Conservation (phyloP, 1,140 invertebrate species). For the Magallana ariakensis region DNA sequence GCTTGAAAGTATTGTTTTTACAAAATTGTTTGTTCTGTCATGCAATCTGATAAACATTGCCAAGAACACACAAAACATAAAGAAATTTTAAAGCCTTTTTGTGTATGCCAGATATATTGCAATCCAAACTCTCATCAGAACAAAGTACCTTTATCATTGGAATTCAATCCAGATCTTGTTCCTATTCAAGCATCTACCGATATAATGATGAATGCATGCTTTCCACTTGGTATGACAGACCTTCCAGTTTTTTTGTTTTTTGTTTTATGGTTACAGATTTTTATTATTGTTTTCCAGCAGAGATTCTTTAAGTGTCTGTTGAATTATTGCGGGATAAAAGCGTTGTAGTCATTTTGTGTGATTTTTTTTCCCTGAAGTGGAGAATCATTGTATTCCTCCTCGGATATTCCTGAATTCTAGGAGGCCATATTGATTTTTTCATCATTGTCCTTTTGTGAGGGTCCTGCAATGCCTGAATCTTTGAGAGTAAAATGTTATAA, state of each 20-base stretch:
- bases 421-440: constrained; percentile 7
- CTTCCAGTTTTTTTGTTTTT: not conserved
- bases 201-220: not conserved
- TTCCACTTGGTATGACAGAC: not conserved
- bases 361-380: not conserved
- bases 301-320: not conserved
- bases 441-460: constrained; percentile 21
- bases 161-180: too few species aligned
- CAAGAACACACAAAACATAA: not conserved
- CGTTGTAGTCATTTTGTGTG: not conserved
- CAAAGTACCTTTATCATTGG: too few species aligned
- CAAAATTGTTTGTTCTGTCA: too few species aligned
- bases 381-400: not conserved
- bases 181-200: too few species aligned
- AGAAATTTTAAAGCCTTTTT: too few species aligned
- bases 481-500: constrained; percentile 12
- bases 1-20: too few species aligned
- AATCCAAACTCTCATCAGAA: too few species aligned
- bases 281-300: not conserved
- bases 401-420: not conserved
- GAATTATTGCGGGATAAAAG: not conserved
- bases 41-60: not conserved
- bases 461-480: not conserved
- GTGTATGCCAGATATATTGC: too few species aligned
- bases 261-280: not conserved